These are phyloP conservation scores for Holocentrus rufus DNA, from an alignment of 2,797 vertebrate genomes.

Conservation along the genomic window DNA sequence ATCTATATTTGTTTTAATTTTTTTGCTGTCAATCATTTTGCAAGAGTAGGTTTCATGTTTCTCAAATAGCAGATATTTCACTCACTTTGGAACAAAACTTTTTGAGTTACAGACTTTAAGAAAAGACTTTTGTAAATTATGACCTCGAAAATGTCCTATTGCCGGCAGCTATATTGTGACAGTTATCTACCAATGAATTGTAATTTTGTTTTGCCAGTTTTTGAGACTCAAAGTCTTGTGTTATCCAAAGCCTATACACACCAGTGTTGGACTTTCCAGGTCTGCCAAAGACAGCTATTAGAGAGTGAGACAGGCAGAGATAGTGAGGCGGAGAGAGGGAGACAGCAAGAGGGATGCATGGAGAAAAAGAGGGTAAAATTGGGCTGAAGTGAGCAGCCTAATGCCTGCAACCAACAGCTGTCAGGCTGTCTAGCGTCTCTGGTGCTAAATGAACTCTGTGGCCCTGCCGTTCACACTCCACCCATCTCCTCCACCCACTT, in stretches of 20 bases:
- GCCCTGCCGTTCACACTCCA: constrained; percentile 57
- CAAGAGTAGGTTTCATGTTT: constrained; percentile 40
- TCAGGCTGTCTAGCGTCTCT: constrained; percentile 58
- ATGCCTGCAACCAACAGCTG: constrained; percentile 70
- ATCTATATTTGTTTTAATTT: constrained; percentile 36
- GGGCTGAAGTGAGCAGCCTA: constrained; percentile 65
- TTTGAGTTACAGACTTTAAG: constrained; percentile 16
- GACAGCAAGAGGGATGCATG: constrained; percentile 9
- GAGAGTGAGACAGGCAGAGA: constrained; percentile 19
- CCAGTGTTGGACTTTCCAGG: constrained; percentile 33
- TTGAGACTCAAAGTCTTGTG: constrained; percentile 14
- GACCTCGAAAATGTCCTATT: constrained; percentile 33
- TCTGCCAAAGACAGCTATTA: constrained; percentile 52
- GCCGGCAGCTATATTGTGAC: constrained; percentile 42
- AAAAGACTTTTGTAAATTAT: constrained; percentile 37
- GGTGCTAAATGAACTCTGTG: constrained; percentile 72
- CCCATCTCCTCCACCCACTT: constrained; percentile 61
- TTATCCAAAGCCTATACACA: constrained; percentile 7
- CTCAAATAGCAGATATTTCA: constrained; percentile 32
- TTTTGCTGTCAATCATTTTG: constrained; percentile 52
- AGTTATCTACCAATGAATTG: constrained; percentile 36
- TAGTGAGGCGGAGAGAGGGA: constrained; percentile 8
- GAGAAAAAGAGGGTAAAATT: constrained; percentile 57
- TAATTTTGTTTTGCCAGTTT: constrained; percentile 50
- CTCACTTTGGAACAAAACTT: constrained; percentile 33